A percentile compares a stretch with the other conserved stretches of the same genome.
Evolutionary conservation across 2,888 invertebrate species (phyloP).

Genomic region (Rhorus exstirpatorius): DNA sequence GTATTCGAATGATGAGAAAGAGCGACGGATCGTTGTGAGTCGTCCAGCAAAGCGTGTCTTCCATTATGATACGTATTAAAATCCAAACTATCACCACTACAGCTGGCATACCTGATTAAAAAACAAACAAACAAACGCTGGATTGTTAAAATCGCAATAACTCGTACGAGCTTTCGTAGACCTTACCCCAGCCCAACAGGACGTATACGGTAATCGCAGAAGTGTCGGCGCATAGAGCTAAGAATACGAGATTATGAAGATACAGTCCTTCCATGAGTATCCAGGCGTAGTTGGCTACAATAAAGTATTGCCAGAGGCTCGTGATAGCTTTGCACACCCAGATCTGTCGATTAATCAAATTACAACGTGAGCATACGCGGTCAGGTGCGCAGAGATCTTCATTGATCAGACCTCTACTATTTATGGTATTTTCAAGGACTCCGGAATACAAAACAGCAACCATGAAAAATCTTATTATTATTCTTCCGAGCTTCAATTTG

Average conservation of each 20-base stretch:
- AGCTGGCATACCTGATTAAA: slow-evolving; percentile 87
- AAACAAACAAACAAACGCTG: slow-evolving; percentile 6
- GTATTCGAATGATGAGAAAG: slow-evolving; percentile 87
- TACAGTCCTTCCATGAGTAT: slow-evolving; percentile 91
- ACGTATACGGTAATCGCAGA: slow-evolving; percentile 88
- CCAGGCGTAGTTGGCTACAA: slow-evolving; percentile 90
- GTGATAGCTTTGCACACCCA: slow-evolving; percentile 90
- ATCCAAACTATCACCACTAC: slow-evolving; percentile 89
- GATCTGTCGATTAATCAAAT: slow-evolving; percentile 86
- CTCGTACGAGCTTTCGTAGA: background rate
- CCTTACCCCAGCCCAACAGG: slow-evolving; percentile 90
- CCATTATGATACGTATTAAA: slow-evolving; percentile 86
- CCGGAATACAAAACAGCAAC: too few species aligned
- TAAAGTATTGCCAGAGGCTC: slow-evolving; percentile 89
- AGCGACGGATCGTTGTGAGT: slow-evolving; percentile 86
- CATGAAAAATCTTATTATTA: too few species aligned
- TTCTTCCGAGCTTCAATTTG: too few species aligned
- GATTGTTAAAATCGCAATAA: background rate
- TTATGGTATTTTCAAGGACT: too few species aligned
- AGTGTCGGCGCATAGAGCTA: slow-evolving; percentile 89
- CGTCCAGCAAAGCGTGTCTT: slow-evolving; percentile 89
- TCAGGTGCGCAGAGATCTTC: too few species aligned
- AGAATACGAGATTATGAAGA: slow-evolving; percentile 90
- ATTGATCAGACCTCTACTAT: too few species aligned
- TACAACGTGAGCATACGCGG: too few species aligned